Conservation (phyloP, 2,113 vertebrate species). For the Lichenostomus cassidix region DNA sequence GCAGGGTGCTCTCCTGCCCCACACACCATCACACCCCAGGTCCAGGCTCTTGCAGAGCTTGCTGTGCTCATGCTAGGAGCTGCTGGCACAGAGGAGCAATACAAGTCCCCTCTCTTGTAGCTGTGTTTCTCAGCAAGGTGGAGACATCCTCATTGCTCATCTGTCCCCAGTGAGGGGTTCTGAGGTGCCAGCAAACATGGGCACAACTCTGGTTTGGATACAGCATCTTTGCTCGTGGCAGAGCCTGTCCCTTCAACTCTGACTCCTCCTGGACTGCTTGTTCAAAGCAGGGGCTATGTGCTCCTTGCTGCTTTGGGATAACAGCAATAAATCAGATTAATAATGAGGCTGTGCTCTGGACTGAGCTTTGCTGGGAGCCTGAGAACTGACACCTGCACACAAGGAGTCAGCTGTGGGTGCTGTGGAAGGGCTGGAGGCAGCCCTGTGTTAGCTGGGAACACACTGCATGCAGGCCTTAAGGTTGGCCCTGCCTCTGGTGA, state of each 20-base stretch:
- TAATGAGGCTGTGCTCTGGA: background rate
- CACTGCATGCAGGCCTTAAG: fast-evolving
- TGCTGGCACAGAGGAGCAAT: fast-evolving
- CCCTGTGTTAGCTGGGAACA: background rate
- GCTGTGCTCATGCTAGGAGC: background rate
- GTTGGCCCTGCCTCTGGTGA: background rate
- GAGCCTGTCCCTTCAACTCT: fast-evolving
- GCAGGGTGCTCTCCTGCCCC: background rate
- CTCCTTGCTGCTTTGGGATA: background rate
- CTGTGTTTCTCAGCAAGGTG: background rate
- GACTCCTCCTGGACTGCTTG: fast-evolving
- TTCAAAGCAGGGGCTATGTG: background rate
- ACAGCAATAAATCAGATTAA: background rate
- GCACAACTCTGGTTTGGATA: background rate
- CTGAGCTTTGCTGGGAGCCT: background rate
- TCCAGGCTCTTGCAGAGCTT: background rate
- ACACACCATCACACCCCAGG: fast-evolving
- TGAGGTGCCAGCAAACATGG: fast-evolving
- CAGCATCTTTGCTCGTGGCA: fast-evolving
- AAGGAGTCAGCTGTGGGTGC: background rate
- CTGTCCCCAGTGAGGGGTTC: fast-evolving
- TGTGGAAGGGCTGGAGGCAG: background rate
- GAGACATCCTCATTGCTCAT: background rate
- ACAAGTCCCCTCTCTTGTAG: background rate
- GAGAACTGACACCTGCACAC: background rate